Evolutionary conservation across 2,888 invertebrate genomes (phyloP).

Genomic region (Nasonovia ribisnigri): DNA sequence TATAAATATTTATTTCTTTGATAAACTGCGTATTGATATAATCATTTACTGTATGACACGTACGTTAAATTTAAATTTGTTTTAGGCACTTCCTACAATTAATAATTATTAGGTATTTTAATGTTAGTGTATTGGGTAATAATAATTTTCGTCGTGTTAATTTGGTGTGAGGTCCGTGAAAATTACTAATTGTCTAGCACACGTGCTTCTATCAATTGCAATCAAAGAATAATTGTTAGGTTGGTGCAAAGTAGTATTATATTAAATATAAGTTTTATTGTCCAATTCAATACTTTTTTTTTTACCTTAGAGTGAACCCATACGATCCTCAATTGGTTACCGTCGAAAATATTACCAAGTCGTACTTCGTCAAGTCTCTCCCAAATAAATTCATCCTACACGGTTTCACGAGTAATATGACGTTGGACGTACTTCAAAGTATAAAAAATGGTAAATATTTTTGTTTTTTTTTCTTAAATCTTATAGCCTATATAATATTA

Average conservation of each 20-base stretch:
- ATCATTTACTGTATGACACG: not conserved
- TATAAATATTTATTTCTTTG: not conserved
- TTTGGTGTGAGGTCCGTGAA: no score
- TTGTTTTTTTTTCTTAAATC: not conserved
- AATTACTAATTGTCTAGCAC: no score
- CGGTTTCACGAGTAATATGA: constrained; percentile 79
- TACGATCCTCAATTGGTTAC: constrained; percentile 72
- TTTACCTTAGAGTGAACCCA: constrained; percentile 69
- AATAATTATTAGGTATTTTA: not conserved
- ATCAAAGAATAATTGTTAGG: no score
- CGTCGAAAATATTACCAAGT: constrained; percentile 73
- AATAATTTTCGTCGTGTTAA: not conserved
- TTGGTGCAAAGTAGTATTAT: not conserved
- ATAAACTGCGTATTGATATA: not conserved
- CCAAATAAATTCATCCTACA: constrained; percentile 78
- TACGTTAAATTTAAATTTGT: not conserved
- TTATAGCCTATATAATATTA: not conserved
- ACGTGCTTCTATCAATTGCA: no score
- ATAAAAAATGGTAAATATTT: constrained; percentile 73
- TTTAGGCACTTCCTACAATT: not conserved
- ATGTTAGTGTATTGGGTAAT: not conserved
- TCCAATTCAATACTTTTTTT: not conserved
- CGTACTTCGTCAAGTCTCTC: constrained; percentile 72
- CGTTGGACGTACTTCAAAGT: constrained; percentile 73
- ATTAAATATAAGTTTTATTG: not conserved